A percentile compares a stretch with the other conserved stretches of the same genome.
These are phyloP conservation scores for Pyrgus malvae DNA, from an alignment of 2,888 invertebrate species.

Conservation along the genomic window DNA sequence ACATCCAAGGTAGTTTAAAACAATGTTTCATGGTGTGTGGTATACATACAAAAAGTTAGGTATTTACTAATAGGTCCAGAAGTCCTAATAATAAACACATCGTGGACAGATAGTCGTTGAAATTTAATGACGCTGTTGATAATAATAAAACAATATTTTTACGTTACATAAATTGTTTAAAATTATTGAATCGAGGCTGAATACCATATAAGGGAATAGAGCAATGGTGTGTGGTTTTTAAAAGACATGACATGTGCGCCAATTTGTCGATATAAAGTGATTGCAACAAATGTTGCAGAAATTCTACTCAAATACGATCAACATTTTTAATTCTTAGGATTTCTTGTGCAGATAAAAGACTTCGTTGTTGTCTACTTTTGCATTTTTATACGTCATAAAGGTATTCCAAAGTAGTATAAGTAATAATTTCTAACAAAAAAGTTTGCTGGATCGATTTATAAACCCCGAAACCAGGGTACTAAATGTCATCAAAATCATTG, in stretches of 20 bases:
- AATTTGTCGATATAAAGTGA: not conserved
- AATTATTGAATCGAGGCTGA: conserved; percentile 2
- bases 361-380: too few relatives aligned
- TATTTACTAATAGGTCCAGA: not conserved
- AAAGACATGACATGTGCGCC: not conserved
- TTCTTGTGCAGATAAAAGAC: not conserved
- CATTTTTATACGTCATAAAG: too few relatives aligned
- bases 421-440: too few relatives aligned
- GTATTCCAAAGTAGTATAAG: too few relatives aligned
- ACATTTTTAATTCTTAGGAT: not conserved
- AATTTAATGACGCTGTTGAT: not conserved
- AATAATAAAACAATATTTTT: not conserved
- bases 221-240: not conserved
- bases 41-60: not conserved
- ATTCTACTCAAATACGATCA: too few relatives aligned
- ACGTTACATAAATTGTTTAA: not conserved
- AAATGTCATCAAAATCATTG: too few relatives aligned
- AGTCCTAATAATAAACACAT: not conserved
- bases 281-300: conserved; percentile 1
- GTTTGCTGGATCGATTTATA: too few relatives aligned
- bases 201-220: conserved; percentile 8
- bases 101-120: not conserved
- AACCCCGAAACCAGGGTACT: too few relatives aligned
- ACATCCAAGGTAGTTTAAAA: not conserved
- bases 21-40: not conserved